Base-by-base conservation (phyloP, 2,888 invertebrate species). In the Calephelis perditalis region DNA sequence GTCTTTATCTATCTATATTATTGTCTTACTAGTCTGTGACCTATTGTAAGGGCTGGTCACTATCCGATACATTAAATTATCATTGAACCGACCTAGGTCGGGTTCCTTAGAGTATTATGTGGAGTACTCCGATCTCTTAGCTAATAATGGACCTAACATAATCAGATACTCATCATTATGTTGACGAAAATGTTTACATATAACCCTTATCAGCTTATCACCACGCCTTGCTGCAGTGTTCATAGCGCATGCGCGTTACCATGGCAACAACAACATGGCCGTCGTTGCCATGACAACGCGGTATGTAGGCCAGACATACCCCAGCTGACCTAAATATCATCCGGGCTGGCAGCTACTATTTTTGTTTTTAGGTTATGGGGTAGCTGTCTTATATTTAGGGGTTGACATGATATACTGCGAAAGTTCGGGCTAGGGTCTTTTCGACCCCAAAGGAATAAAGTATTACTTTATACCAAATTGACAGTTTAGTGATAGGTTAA, bases 201-300 rank as follows among this genome's bases (percentile, higher is more conserved):
- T 55, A 55, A 60, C 55, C 55, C 55, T 55, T 66, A 64, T 66
- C 67, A 63, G 56, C 58, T 66, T 66, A 66, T 64, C 68, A 69
- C 67, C 66, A 66, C 68, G 67, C 68, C 69, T 67, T 66, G 60
- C 56, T 46, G 58, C 49, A 36, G 44, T 45, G 58, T 12, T 52
- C 5, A 12, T 12, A 7, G 68, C 82, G 81, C 81, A 79, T 73
- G 79, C 81, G 77, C 75, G 80, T 82, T 62, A 64, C 75, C 76
- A 79, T 79, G 76, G 73, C 67, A 63, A 85, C 82, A 62, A 68
- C 76, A 79, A 77, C 58, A 79, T 81, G 79, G 82, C 80, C 66
- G 74, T 75, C 72, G 81, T 79, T 62, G 65, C 71, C 75, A 80
- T 78, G 74, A 73, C 63, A 68, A 82, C 80, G 61, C 49, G 44